Evolutionary conservation across 2,113 vertebrate genomes (phyloP).

Genomic region (Nipponia nippon): DNA sequence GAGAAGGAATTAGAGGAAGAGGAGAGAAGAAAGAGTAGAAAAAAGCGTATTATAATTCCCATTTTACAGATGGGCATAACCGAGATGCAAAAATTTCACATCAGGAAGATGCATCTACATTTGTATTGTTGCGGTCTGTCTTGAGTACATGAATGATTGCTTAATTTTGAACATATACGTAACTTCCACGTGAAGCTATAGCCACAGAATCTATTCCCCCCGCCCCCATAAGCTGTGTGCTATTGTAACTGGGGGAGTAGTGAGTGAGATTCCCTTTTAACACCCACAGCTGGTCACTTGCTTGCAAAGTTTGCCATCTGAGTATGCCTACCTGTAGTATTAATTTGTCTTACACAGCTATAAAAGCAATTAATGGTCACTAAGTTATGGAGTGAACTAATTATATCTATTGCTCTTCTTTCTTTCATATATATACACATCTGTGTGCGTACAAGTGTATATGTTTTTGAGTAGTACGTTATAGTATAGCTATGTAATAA

Average conservation of each 20-base stretch:
- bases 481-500: not conserved
- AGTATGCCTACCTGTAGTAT: not conserved
- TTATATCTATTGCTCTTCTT: not conserved
- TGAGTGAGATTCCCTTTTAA: not conserved
- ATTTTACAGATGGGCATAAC: not conserved
- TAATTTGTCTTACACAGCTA: not conserved
- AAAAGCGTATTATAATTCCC: not conserved
- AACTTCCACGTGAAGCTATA: not conserved
- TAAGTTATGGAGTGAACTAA: not conserved
- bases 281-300: not conserved
- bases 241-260: not conserved
- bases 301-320: not conserved
- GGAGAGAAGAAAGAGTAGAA: not conserved
- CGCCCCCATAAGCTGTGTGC: rapidly evolving
- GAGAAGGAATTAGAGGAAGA: not conserved
- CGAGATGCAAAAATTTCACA: not conserved
- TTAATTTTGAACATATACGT: not conserved
- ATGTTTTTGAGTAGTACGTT: not conserved
- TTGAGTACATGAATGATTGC: not conserved
- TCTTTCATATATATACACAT: not conserved
- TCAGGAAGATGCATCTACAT: not conserved
- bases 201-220: not conserved
- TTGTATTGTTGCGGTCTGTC: not conserved
- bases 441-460: not conserved
- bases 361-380: not conserved